A percentile compares a stretch with the other conserved stretches of the same genome.
These are phyloP conservation scores for Drosophila prostipennis DNA, from an alignment of 2,888 invertebrate genomes.

Conservation along the genomic window DNA sequence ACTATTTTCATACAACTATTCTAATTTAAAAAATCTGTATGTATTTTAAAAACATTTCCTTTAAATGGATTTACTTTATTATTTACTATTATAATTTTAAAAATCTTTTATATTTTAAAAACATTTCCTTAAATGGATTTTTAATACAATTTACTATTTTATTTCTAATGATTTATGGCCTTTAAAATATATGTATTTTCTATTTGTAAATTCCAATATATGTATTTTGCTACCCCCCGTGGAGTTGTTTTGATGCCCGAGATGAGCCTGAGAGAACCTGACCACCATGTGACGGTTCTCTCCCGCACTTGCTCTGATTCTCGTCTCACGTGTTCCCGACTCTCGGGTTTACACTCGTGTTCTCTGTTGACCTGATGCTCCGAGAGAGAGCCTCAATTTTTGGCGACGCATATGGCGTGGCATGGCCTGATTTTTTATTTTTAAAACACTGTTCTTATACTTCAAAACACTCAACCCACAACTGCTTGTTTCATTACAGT, in stretches of 20 bases:
- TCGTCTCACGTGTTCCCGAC: slow-evolving; percentile 13
- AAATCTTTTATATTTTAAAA: too few species aligned
- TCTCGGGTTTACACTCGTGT: background rate
- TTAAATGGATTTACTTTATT: too few species aligned
- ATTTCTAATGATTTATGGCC: too few species aligned
- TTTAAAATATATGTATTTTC: background rate
- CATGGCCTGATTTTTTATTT: slow-evolving; percentile 63
- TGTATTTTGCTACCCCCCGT: slow-evolving; percentile 10
- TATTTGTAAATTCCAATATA: background rate
- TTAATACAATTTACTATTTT: too few species aligned
- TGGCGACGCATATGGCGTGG: slow-evolving; percentile 32
- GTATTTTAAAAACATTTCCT: too few species aligned
- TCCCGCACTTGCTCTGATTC: background rate
- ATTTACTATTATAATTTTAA: too few species aligned
- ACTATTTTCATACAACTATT: too few species aligned
- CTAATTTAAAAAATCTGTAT: too few species aligned
- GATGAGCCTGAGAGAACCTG: slow-evolving; percentile 12
- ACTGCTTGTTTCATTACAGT: slow-evolving; percentile 52
- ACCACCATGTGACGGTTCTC: slow-evolving; percentile 33
- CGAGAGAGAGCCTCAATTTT: slow-evolving; percentile 46
- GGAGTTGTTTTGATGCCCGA: slow-evolving; percentile 15
- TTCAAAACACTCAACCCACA: slow-evolving; percentile 10
- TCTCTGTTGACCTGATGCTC: slow-evolving; percentile 26
- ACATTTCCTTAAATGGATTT: too few species aligned
- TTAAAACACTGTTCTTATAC: slow-evolving; percentile 41